Percentiles rank a stretch among this genome's conserved stretches.
Evolutionary conservation across 2,888 invertebrate species (phyloP).

Genomic region (Limnephilus rhombicus): DNA sequence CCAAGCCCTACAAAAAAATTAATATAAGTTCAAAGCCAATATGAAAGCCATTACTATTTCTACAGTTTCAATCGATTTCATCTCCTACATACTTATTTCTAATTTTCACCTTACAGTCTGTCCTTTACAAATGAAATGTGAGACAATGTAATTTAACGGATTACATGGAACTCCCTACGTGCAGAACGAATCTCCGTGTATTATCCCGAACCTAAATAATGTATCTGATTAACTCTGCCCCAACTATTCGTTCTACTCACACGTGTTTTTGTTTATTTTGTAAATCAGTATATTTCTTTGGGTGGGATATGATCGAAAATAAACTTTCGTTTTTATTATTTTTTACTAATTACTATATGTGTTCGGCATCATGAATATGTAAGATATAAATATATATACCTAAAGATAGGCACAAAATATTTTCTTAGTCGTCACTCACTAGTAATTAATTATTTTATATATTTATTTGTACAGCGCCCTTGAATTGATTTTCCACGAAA

Average conservation of each 20-base stretch:
- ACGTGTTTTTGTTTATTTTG: not conserved
- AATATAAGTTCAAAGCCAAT: no score
- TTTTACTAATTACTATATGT: no score
- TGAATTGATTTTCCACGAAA: no score
- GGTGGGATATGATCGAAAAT: not conserved
- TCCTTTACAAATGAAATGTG: constrained; percentile 18
- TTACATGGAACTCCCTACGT: not conserved
- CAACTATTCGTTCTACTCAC: not conserved
- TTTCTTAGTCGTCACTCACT: no score
- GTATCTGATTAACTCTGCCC: not conserved
- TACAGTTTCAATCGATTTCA: no score
- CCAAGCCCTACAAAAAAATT: no score
- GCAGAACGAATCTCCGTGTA: constrained; percentile 21
- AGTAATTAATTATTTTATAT: no score
- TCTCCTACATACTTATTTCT: no score
- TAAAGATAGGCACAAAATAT: no score
- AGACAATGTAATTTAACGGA: constrained; percentile 46
- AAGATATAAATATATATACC: no score
- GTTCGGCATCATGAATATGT: no score
- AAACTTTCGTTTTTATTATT: not conserved
- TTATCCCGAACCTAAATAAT: constrained; percentile 12
- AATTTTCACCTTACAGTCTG: not conserved
- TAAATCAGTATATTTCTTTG: not conserved
- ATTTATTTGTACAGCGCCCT: no score
- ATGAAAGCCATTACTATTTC: not conserved